Base-by-base conservation (phyloP, 1,140 invertebrate genomes). In the Hypsibius dujardini region DNA sequence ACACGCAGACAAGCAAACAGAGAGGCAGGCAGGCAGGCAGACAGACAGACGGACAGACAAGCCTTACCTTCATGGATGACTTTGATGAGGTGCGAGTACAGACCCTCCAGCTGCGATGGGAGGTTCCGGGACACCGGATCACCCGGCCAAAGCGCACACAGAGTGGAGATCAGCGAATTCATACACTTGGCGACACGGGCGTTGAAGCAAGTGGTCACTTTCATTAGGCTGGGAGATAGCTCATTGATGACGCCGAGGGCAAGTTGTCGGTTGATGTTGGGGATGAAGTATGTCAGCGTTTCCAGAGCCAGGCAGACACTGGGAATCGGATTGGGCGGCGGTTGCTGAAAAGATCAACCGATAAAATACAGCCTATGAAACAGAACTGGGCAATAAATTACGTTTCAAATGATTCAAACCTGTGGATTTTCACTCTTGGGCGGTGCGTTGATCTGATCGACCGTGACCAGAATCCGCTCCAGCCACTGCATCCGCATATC, bases 401-500 rank as follows among this genome's bases (percentile, higher is more conserved):
- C 62, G 12, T 67, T 67, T 3, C 7, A n/a, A n/a, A n/a, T n/a
- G n/a, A n/a, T n/a, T n/a, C n/a, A n/a, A n/a, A n/a, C n/a, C n/a
- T n/a, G n/a, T n/a, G n/a, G n/a, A n/a, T n/a, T n/a, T n/a, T n/a
- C n/a, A n/a, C 12, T 67, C 62, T 7, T 7, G 7, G 7, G 42
- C 3, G 45, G 7, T 42, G 7, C 45, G 62, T 42, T 67, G 12
- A 3, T 7, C 42, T 42, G 62, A 70, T 79, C 79, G 2, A 83
- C 79, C 2, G 80, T 80, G 46, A 79, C 76, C 69, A 85, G 78
- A 1, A 85, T 80, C 74, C 95, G 95, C 75, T 97, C 92, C 72
- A 96, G 84, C 87, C 92, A 95, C 0, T 82, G 85, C 0, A 97
- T 78, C 77, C 94, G 93, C 0, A 95, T 82, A 76, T 97, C 92